Evolutionary conservation across 2,888 invertebrate species (phyloP), one percentile per base, ranked within the genome.

Genomic region (Cerastoderma edule): DNA sequence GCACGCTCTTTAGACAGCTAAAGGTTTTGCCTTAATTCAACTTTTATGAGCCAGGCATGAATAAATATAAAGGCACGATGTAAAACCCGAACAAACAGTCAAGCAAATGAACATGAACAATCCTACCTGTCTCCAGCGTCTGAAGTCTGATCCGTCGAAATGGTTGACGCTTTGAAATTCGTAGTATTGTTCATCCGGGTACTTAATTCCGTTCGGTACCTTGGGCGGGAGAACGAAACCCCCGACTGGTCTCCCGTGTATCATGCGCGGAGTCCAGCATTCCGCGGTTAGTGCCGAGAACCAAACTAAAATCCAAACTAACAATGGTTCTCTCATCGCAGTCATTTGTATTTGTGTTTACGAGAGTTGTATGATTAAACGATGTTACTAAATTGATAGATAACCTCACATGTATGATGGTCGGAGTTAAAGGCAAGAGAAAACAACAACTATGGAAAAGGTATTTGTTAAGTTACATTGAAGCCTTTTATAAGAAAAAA

Each of bases 111-210:
- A 6, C 13, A 6, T 50, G 10, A 57, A 30, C 1, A 1, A 30
- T 64, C 44, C 80, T 93, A 97, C 97, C 95, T 97, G 97, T 87
- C 95, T 94, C 97, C 97, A 98, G 22, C 94, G 95, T 68, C 94
- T 93, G 0, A 93, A 90, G 89, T 96, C 95, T 0, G 95, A 94
- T 0, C 95, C 95, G 88, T 95, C 94, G 84, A 96, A 97, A 93
- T 98, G 98, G 92, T 98, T 96, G 64, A 98, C 92, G 70, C 93
- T 94, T 92, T 98, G 98, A 8, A 94, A 93, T 89, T 97, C 96
- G 96, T 97, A 97, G 88, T 95, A 93, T 35, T 95, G 95, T 30
- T 74, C 67, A 1, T 72, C 75, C 10, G 83, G 75, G 3, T 60
- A 48, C 35, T n/a, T 28, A 27, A 66, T 19, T 4, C 66, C 66